These are phyloP conservation scores for Gallinago jamesoni DNA, from an alignment of 2,113 vertebrate species.

Conservation along the genomic window DNA sequence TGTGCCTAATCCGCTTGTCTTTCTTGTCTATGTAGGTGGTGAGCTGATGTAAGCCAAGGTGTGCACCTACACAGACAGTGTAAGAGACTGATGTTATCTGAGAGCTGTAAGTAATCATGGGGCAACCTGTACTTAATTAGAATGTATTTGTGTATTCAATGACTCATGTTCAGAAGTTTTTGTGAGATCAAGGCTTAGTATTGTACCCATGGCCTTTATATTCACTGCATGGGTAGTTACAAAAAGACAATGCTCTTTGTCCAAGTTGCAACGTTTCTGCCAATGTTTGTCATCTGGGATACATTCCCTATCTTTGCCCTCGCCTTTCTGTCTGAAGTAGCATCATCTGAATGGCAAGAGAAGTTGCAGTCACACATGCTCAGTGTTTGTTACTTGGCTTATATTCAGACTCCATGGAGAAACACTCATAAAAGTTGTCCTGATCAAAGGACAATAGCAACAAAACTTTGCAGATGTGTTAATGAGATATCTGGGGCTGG, in stretches of 20 bases:
- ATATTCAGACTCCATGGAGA: not conserved
- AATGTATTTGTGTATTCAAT: not conserved
- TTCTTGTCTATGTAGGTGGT: not conserved
- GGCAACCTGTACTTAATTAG: not conserved
- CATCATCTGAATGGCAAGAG: not conserved
- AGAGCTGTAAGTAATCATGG: not conserved
- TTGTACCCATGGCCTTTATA: not conserved
- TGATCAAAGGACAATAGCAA: slow-evolving; percentile 32
- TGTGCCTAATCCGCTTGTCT: not conserved
- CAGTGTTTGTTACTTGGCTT: slow-evolving; percentile 47
- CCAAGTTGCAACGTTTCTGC: slow-evolving; percentile 10
- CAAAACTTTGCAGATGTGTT: slow-evolving; percentile 16
- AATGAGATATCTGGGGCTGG: slow-evolving; percentile 1
- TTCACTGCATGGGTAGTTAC: not conserved
- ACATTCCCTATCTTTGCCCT: slow-evolving; percentile 21
- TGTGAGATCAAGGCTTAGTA: not conserved
- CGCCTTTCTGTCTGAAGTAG: slow-evolving; percentile 17
- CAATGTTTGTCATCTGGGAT: slow-evolving; percentile 57
- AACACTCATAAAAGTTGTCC: slow-evolving; percentile 14
- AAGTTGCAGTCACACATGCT: slow-evolving; percentile 23
- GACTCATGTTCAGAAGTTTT: not conserved
- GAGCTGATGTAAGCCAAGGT: not conserved
- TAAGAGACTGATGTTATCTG: not conserved
- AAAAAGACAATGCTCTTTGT: slow-evolving; percentile 52
- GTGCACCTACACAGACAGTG: not conserved